A percentile compares a stretch with the other conserved stretches of the same genome.
phyloP scores from a whole-genome alignment of 2,797 vertebrate genomes.

The Rhinogobio ventralis region DNA sequence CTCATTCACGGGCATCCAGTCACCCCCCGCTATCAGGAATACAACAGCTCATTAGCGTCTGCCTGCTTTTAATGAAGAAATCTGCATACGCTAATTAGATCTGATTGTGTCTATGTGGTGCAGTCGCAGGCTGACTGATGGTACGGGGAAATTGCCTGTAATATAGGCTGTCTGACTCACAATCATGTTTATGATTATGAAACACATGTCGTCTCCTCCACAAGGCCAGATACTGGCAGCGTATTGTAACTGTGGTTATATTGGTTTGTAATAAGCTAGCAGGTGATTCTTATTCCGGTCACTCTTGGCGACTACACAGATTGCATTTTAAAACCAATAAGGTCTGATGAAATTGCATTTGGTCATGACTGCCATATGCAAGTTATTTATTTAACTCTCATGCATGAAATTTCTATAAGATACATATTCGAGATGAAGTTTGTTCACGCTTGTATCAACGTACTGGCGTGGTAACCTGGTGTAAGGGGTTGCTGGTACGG shows the following conservation, averaged over 20 bases:
- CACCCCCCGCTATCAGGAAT: slow-evolving; percentile 53
- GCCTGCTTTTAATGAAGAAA: slow-evolving; percentile 64
- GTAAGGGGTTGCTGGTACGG: slow-evolving; percentile 17
- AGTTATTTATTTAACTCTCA: slow-evolving; percentile 9
- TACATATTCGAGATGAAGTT: slow-evolving; percentile 13
- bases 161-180: slow-evolving; percentile 54
- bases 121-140: slow-evolving; percentile 59
- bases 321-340: slow-evolving; percentile 38
- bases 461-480: slow-evolving; percentile 20
- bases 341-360: slow-evolving; percentile 25
- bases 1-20: slow-evolving; percentile 46
- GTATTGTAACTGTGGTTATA: slow-evolving; percentile 42
- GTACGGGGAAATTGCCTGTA: slow-evolving; percentile 54
- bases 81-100: slow-evolving; percentile 66
- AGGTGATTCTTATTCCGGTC: slow-evolving; percentile 35
- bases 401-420: slow-evolving; percentile 18
- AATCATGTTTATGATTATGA: slow-evolving; percentile 60
- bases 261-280: slow-evolving; percentile 49
- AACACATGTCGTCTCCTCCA: slow-evolving; percentile 60
- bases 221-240: slow-evolving; percentile 41
- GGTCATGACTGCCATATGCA: slow-evolving; percentile 24
- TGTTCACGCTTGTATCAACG: background rate
- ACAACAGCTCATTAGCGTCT: slow-evolving; percentile 62
- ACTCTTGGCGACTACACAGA: slow-evolving; percentile 14
- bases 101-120: slow-evolving; percentile 60